Evolutionary conservation across 2,797 vertebrate genomes (phyloP).

Genomic region (Sebastolobus alascanus): DNA sequence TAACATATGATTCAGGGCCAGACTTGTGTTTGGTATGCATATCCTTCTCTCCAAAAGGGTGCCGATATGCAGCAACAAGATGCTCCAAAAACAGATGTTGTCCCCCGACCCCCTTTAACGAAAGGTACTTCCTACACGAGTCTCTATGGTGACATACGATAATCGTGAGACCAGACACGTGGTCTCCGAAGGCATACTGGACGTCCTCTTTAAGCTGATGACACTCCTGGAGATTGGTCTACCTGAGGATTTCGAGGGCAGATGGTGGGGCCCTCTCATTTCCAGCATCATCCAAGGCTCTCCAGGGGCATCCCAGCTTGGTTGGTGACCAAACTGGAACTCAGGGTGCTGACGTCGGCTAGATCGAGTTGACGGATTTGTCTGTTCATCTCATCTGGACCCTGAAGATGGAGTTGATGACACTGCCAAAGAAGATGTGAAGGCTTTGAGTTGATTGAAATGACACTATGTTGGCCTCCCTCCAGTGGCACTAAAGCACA

Average conservation of each 20-base stretch:
- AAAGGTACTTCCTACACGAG: neutral
- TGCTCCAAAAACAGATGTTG: neutral
- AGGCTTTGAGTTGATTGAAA: neutral
- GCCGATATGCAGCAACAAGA: neutral
- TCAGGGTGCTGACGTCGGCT: neutral
- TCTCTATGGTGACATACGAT: neutral
- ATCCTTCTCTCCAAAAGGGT: neutral
- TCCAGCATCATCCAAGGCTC: neutral
- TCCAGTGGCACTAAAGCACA: neutral
- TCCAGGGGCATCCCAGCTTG: neutral
- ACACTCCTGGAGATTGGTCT: neutral
- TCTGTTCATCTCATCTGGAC: neutral
- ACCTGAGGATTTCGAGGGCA: neutral
- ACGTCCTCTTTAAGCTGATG: neutral
- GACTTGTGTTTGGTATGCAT: neutral
- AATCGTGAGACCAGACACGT: neutral
- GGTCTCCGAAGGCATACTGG: neutral
- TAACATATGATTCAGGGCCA: neutral
- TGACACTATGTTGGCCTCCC: neutral
- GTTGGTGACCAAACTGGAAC: neutral
- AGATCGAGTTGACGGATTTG: neutral
- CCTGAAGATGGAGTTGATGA: neutral
- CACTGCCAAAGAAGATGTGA: neutral
- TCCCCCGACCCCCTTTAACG: neutral
- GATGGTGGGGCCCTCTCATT: neutral